Conservation (phyloP, 1,140 invertebrate genomes). For the Drosophila aff. region DNA sequence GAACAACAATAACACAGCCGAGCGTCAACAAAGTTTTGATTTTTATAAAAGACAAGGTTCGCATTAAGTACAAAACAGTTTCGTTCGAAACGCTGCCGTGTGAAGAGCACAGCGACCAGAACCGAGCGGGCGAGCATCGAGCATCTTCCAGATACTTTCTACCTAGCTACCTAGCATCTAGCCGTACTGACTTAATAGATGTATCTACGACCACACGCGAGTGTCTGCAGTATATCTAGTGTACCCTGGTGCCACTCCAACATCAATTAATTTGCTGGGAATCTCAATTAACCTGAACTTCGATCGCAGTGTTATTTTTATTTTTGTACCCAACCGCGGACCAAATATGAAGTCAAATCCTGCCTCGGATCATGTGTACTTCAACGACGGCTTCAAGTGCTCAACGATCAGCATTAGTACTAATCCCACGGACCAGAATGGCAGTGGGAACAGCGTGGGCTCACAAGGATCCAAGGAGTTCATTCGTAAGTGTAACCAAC, state of each 20-base stretch:
- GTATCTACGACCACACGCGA: constrained; percentile 10
- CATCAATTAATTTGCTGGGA: not conserved
- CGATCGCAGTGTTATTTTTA: constrained; percentile 16
- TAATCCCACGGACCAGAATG: constrained; percentile 56
- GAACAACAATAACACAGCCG: constrained; percentile 30
- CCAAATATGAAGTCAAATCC: constrained; percentile 74
- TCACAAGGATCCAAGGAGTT: constrained; percentile 78
- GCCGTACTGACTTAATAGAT: constrained; percentile 4
- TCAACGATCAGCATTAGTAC: constrained; percentile 76
- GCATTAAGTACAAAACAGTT: constrained; percentile 77
- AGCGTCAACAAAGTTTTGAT: constrained; percentile 59
- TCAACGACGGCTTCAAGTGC: constrained; percentile 80
- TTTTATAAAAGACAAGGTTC: constrained; percentile 80
- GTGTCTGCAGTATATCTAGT: constrained; percentile 7
- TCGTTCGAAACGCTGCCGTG: constrained; percentile 64
- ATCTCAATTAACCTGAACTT: constrained; percentile 13
- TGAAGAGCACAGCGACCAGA: constrained; percentile 48
- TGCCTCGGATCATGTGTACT: constrained; percentile 77
- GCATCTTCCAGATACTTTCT: constrained; percentile 27
- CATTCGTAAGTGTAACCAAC: constrained; percentile 64
- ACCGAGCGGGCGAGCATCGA: constrained; percentile 6
- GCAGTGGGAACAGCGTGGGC: constrained; percentile 37
- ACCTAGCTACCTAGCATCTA: not conserved
- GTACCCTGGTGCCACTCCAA: constrained; percentile 6
- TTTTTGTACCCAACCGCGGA: not conserved